phyloP scores from a whole-genome alignment of 2,888 invertebrate species.

The Eilema caniola region DNA sequence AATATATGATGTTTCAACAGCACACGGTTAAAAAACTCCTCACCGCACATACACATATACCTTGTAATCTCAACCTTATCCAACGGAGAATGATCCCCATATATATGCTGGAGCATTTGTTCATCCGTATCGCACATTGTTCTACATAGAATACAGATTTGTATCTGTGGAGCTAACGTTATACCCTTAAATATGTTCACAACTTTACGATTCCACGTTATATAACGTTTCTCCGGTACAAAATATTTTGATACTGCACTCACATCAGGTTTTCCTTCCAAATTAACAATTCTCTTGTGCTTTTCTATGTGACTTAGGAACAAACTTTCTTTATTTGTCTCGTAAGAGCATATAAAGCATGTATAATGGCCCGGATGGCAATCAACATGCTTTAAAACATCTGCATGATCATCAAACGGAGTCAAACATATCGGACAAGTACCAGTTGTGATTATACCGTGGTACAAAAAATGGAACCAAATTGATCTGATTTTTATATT shows the following conservation, averaged over 20 bases:
- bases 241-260: conserved; percentile 32
- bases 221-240: conserved; percentile 11
- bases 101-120: conserved; percentile 53
- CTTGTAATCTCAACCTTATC: conserved; percentile 14
- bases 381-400: conserved; percentile 53
- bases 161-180: conserved; percentile 42
- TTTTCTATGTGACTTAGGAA: conserved; percentile 53
- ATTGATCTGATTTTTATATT: conserved; percentile 4
- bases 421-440: conserved; percentile 65
- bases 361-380: conserved; percentile 51
- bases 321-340: conserved; percentile 37
- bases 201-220: conserved; percentile 29
- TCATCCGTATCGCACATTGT: conserved; percentile 53
- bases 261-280: background rate
- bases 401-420: conserved; percentile 33
- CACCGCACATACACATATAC: conserved; percentile 63
- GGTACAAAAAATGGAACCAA: conserved; percentile 63
- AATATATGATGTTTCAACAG: conserved; percentile 69
- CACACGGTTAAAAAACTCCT: conserved; percentile 60
- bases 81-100: conserved; percentile 42
- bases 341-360: conserved; percentile 61
- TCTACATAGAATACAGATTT: conserved; percentile 67
- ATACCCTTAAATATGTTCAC: conserved; percentile 52
- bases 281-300: conserved; percentile 36
- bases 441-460: conserved; percentile 54